phyloP scores from a whole-genome alignment of 2,113 vertebrate genomes.

The Leptosomus discolor region DNA sequence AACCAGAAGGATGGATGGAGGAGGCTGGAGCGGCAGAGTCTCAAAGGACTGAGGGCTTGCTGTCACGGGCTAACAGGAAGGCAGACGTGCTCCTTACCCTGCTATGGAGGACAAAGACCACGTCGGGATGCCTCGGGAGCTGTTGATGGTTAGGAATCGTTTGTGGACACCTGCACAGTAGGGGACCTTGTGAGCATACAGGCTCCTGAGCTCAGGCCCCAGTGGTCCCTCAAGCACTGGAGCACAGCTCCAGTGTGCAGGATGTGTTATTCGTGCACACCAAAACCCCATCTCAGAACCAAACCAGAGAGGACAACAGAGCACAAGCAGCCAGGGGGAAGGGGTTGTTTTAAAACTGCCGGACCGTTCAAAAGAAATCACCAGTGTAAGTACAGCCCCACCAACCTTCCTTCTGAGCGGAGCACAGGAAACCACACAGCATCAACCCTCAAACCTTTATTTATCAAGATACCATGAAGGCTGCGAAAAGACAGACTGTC shows the following conservation, averaged over 20 bases:
- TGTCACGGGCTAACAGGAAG: not conserved
- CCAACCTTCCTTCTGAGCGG: not conserved
- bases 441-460: not conserved
- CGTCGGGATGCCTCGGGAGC: not conserved
- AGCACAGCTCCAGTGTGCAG: not conserved
- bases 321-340: not conserved
- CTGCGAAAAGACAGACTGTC: not conserved
- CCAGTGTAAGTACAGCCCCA: not conserved
- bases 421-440: not conserved
- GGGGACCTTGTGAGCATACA: not conserved
- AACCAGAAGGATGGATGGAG: not conserved
- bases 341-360: not conserved
- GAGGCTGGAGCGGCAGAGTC: not conserved
- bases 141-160: not conserved
- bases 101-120: not conserved
- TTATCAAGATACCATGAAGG: not conserved
- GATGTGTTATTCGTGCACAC: not conserved
- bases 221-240: not conserved
- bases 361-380: not conserved
- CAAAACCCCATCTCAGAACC: not conserved
- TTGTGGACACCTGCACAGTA: not conserved
- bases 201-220: not conserved
- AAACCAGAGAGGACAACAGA: not conserved
- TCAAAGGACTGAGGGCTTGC: not conserved
- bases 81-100: not conserved